A percentile compares a stretch with the other conserved stretches of the same genome.
Conservation (phyloP, 2,888 invertebrate species). For the Eurytoma californica region DNA sequence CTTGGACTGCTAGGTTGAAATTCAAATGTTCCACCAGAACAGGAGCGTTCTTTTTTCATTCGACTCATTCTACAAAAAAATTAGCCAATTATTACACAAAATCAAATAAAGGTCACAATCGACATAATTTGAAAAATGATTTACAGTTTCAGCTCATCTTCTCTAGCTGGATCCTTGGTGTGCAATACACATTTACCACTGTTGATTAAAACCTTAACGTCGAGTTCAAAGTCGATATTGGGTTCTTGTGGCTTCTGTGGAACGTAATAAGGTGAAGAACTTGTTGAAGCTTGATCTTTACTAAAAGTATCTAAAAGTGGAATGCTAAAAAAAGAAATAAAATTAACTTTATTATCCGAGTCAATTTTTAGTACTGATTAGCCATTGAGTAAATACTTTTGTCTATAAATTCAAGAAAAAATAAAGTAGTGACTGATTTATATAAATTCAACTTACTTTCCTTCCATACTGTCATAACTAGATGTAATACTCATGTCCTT, state of each 20-base stretch:
- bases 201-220: slow-evolving; percentile 96
- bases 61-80: slow-evolving; percentile 75
- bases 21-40: slow-evolving; percentile 80
- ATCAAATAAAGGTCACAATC: too few relatives aligned
- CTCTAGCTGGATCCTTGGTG: slow-evolving; percentile 86
- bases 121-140: slow-evolving; percentile 56
- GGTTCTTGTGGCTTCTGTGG: slow-evolving; percentile 86
- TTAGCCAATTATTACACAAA: background rate
- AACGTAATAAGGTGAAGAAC: slow-evolving; percentile 71
- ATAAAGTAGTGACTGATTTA: background rate
- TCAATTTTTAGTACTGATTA: too few relatives aligned
- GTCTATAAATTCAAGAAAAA: slow-evolving; percentile 32
- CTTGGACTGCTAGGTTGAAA: slow-evolving; percentile 78
- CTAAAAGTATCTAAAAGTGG: slow-evolving; percentile 71
- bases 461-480: slow-evolving; percentile 73
- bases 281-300: slow-evolving; percentile 70
- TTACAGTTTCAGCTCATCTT: slow-evolving; percentile 83
- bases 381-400: slow-evolving; percentile 38
- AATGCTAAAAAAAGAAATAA: slow-evolving; percentile 60
- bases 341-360: background rate
- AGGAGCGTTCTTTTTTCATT: slow-evolving; percentile 85
- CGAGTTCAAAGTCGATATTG: slow-evolving; percentile 95
- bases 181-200: slow-evolving; percentile 98
- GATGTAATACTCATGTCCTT: slow-evolving; percentile 69
- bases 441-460: slow-evolving; percentile 64